Evolutionary conservation across 2,113 vertebrate species (phyloP).

Genomic region (Microcebus jonahi): DNA sequence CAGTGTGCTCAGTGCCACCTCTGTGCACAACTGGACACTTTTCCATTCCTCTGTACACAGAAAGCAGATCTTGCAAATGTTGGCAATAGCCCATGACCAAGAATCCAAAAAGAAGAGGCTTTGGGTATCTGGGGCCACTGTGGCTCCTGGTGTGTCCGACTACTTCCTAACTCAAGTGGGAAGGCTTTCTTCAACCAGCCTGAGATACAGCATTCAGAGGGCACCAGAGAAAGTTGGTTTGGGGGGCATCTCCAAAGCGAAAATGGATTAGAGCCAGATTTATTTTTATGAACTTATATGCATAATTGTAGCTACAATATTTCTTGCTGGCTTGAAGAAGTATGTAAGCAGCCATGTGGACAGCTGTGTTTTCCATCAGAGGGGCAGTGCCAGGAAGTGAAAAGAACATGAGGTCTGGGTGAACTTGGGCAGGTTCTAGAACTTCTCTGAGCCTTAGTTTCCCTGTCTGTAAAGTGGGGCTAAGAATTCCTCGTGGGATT

Average conservation of each 20-base stretch:
- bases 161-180: not conserved
- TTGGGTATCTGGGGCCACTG: not conserved
- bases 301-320: not conserved
- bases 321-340: constrained; percentile 39
- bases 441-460: not conserved
- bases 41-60: not conserved
- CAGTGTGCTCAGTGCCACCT: not conserved
- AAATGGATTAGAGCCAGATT: not conserved
- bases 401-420: not conserved
- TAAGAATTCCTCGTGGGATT: not conserved
- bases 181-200: not conserved
- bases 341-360: not conserved
- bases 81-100: not conserved
- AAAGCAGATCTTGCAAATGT: constrained; percentile 5
- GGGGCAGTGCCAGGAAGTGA: not conserved
- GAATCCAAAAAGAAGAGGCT: not conserved
- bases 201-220: not conserved
- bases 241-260: not conserved
- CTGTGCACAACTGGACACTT: not conserved
- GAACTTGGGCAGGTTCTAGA: not conserved
- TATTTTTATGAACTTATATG: not conserved
- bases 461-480: not conserved
- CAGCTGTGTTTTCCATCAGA: not conserved
- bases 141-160: not conserved
- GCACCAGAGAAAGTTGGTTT: not conserved